Conservation (phyloP, 1,140 invertebrate genomes). For the Archivesica marissinica region DNA sequence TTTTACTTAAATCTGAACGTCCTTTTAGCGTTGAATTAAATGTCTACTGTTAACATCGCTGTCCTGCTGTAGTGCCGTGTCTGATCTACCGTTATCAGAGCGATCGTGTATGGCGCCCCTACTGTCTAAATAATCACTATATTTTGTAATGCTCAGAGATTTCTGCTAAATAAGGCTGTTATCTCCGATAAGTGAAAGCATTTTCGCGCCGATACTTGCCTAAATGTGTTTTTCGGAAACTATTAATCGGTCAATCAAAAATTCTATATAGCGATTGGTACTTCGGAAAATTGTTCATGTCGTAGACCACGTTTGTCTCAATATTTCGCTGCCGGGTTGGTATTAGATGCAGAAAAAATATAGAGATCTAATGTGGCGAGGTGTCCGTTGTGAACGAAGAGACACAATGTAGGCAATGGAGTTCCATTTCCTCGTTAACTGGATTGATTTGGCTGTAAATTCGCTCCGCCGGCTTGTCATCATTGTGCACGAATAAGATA, state of each 20-base stretch:
- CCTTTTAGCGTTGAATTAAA: background rate
- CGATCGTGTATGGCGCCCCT: slow-evolving; percentile 23
- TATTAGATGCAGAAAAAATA: background rate
- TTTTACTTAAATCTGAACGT: background rate
- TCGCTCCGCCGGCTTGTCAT: no score
- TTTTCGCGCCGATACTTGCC: slow-evolving; percentile 7
- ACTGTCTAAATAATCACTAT: slow-evolving; percentile 26
- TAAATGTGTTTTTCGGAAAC: slow-evolving; percentile 43
- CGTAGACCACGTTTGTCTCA: background rate
- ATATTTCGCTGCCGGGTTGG: background rate
- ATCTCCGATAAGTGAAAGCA: slow-evolving; percentile 28
- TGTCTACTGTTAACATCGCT: background rate
- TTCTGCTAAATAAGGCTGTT: slow-evolving; percentile 41
- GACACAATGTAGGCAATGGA: no score
- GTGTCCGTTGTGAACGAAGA: no score
- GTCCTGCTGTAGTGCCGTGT: background rate
- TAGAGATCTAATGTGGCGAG: no score
- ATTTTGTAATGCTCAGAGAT: slow-evolving; percentile 35
- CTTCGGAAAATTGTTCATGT: slow-evolving; percentile 4
- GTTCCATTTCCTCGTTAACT: no score
- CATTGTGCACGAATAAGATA: no score
- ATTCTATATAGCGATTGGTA: background rate
- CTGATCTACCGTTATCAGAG: slow-evolving; percentile 1
- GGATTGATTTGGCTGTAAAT: no score
- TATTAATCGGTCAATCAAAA: slow-evolving; percentile 38